phyloP scores from a whole-genome alignment of 1,140 invertebrate genomes.

The Caligus rogercresseyi region DNA sequence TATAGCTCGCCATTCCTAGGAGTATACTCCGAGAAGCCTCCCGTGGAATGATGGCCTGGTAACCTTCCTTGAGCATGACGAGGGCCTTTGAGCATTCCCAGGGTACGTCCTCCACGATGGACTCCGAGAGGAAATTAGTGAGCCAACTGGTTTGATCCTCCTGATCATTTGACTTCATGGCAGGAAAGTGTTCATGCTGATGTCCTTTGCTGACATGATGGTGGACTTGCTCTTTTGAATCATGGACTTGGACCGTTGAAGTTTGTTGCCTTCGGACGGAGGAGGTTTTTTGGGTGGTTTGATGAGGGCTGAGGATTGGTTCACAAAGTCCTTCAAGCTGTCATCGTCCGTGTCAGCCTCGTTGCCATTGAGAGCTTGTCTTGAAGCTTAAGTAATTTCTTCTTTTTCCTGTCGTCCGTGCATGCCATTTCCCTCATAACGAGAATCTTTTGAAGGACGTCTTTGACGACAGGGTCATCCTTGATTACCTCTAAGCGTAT shows the following conservation, averaged over 20 bases:
- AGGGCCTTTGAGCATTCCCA: constrained; percentile 21
- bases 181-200: constrained; percentile 19
- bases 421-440: constrained; percentile 51
- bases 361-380: neutral
- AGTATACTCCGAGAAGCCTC: constrained; percentile 19
- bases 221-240: constrained; percentile 15
- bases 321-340: constrained; percentile 11
- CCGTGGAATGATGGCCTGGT: constrained; percentile 17
- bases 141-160: constrained; percentile 12
- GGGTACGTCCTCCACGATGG: constrained; percentile 16
- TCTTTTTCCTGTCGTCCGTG: constrained; percentile 29
- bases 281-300: neutral
- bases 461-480: constrained; percentile 41
- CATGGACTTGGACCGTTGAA: constrained; percentile 20
- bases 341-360: constrained; percentile 9
- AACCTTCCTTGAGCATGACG: constrained; percentile 19
- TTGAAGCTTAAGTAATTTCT: constrained; percentile 22
- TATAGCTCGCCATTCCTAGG: constrained; percentile 14
- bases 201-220: constrained; percentile 20
- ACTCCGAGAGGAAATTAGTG: constrained; percentile 18
- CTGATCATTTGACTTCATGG: constrained; percentile 11
- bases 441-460: constrained; percentile 47
- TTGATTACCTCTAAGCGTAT: constrained; percentile 38
- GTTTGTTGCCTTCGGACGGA: neutral
- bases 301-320: constrained; percentile 7